Evolutionary conservation across 2,888 invertebrate genomes (phyloP), one percentile per base, ranked within the genome.

Genomic region (Elegia similella): DNA sequence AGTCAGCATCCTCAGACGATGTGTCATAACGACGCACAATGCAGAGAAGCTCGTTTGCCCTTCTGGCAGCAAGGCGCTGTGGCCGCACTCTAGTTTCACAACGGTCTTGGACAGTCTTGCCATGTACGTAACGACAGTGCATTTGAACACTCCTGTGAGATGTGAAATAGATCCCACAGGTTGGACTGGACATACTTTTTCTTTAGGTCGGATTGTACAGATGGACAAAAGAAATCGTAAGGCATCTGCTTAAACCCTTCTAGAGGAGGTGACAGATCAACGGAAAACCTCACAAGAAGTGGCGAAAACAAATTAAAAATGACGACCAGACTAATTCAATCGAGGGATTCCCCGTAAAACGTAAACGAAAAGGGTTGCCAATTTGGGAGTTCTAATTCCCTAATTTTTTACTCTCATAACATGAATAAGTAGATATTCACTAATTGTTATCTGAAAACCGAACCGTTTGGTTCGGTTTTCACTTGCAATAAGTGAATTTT

Each of bases 11-110:
- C 58, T 60, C 59, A 52, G 58, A 62, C 54, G 57, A 61, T 58
- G 58, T 56, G 58, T 58, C 54, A 52, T 55, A 48, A 52, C 55
- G 55, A 58, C 61, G 61, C 61, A 58, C 59, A 61, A 61, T 63
- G 60, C 62, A 64, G 62, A 65, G 63, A 60, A 65, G 62, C 62
- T 67, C 60, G 59, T 67, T 65, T 62, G 63, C 64, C 64, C 63
- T 62, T 63, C 63, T 63, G 62, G 65, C 65, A 67, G 64, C 63
- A 59, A 67, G 64, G 60, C 62, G 62, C 59, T 59, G 59, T 62
- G 62, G 61, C 56, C 59, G 58, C 52, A 62, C 60, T 60, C 60
- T 63, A 56, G 56, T 63, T 58, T 52, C 63, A 61, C 59, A 56
- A 59, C 54, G 60, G 58, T 59, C 58, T 60, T 57, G 61, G 59